phyloP scores from a whole-genome alignment of 2,797 vertebrate genomes.

The Masticophis lateralis region DNA sequence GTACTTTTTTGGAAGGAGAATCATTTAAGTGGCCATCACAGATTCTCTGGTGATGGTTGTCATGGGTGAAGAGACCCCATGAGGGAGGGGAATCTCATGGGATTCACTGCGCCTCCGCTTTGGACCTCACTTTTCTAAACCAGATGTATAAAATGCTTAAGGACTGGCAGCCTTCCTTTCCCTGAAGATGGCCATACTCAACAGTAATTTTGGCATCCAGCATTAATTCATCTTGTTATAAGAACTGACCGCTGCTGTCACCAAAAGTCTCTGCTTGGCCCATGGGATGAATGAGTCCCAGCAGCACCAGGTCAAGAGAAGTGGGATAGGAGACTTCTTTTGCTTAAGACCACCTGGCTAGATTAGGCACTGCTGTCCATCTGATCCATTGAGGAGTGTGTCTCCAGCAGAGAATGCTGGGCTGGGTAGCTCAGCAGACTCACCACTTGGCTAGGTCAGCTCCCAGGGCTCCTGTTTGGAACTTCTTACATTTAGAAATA shows the following conservation, averaged over 20 bases:
- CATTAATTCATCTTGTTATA: neutral
- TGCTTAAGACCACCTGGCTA: neutral
- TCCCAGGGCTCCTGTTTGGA: neutral
- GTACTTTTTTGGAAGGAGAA: neutral
- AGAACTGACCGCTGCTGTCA: neutral
- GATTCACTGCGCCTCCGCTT: neutral
- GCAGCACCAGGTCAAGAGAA: neutral
- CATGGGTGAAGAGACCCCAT: neutral
- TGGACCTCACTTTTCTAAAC: no score
- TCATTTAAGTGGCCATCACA: neutral
- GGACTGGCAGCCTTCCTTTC: neutral
- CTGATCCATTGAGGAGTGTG: neutral
- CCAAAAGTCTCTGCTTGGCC: neutral
- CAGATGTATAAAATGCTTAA: neutral
- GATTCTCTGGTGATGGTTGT: neutral
- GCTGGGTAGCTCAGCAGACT: neutral
- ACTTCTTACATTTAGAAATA: neutral
- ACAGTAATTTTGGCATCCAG: neutral
- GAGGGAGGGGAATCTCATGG: no score
- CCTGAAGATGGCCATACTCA: neutral
- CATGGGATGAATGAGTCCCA: neutral
- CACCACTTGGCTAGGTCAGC: neutral
- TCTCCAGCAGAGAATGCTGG: neutral
- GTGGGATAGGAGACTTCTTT: neutral
- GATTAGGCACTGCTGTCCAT: neutral